Conservation (phyloP, 1,140 invertebrate species). For the Drosophila bipectinata region DNA sequence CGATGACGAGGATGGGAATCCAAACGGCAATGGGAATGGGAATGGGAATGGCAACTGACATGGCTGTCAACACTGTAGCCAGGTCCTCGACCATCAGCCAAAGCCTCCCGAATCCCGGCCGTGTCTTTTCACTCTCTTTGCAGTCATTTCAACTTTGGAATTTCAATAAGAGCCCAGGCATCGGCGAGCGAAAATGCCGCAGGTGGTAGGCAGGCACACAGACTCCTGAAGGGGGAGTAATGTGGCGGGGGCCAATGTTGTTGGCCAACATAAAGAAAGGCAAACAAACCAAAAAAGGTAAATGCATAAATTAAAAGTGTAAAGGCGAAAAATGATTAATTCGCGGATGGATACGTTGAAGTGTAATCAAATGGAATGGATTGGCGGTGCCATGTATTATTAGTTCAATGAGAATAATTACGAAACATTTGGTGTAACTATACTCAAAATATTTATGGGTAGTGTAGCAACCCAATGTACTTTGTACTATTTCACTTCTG, state of each 20-base stretch:
- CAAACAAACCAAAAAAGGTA: constrained; percentile 71
- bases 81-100: constrained; percentile 25
- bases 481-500: neutral
- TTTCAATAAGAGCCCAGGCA: constrained; percentile 63
- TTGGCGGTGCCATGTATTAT: constrained; percentile 2
- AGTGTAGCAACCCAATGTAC: too few relatives aligned
- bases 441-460: too few relatives aligned
- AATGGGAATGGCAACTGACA: constrained; percentile 41
- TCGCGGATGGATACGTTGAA: constrained; percentile 32
- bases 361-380: constrained; percentile 56
- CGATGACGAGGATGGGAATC: constrained; percentile 40
- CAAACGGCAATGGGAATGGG: neutral
- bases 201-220: constrained; percentile 59
- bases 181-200: constrained; percentile 57
- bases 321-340: constrained; percentile 71
- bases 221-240: neutral
- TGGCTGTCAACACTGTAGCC: constrained; percentile 65
- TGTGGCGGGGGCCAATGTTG: constrained; percentile 17
- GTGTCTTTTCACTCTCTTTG: constrained; percentile 25
- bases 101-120: neutral
- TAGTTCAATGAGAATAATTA: neutral
- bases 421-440: too few relatives aligned
- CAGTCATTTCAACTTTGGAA: constrained; percentile 76
- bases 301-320: constrained; percentile 79
- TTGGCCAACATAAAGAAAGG: constrained; percentile 35